These are phyloP conservation scores for Microchirus variegatus DNA, from an alignment of 2,797 vertebrate genomes.

Conservation along the genomic window DNA sequence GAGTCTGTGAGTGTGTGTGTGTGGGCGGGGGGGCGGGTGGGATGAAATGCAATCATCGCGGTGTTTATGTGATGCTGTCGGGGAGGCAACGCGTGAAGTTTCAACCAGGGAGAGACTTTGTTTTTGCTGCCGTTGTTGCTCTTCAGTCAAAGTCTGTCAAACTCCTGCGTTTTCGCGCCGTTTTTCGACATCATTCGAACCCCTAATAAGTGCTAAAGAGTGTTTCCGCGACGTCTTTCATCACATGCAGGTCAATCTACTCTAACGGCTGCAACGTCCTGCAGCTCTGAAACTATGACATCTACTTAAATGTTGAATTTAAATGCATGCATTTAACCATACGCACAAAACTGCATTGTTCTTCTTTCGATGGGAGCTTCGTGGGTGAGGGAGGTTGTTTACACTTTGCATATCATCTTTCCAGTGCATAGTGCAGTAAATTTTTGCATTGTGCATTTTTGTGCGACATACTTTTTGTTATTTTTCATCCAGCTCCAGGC, in stretches of 20 bases:
- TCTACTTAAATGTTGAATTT: conserved; percentile 56
- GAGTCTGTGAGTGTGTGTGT: conserved; percentile 39
- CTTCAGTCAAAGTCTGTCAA: conserved; percentile 9
- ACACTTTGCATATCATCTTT: conserved; percentile 33
- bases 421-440: conserved; percentile 28
- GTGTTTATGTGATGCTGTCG: conserved; percentile 36
- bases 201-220: conserved; percentile 29
- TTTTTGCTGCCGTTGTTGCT: neutral
- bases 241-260: conserved; percentile 66
- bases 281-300: conserved; percentile 38
- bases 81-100: conserved; percentile 21
- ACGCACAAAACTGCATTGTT: conserved; percentile 37
- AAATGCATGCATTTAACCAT: conserved; percentile 74
- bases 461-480: conserved; percentile 20
- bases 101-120: conserved; percentile 4
- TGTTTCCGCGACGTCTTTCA: conserved; percentile 28
- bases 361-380: conserved; percentile 25
- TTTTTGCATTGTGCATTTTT: conserved; percentile 37
- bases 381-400: too few species aligned
- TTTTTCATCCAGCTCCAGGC: conserved; percentile 37
- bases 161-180: neutral
- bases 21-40: too few species aligned
- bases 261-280: conserved; percentile 40
- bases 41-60: conserved; percentile 41
- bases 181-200: conserved; percentile 22